phyloP scores from a whole-genome alignment of 30 jellyfish, hydroid and myxozoan genomes.

The Mastigias papua region DNA sequence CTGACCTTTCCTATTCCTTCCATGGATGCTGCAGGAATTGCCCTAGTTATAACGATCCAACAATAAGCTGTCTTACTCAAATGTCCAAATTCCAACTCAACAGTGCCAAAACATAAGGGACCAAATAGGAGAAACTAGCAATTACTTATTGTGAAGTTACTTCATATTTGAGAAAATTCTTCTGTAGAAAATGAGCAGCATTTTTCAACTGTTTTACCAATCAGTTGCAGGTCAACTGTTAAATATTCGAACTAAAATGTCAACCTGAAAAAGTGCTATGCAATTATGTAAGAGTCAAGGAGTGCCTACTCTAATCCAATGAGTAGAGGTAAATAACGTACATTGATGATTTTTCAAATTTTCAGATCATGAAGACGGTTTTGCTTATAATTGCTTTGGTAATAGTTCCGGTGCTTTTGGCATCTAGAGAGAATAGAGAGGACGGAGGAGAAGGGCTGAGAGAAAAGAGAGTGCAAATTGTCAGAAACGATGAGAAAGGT shows the following conservation, averaged over 20 bases:
- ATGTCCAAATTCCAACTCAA: not conserved
- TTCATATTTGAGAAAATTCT: not conserved
- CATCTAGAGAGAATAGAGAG: not conserved
- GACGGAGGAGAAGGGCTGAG: not conserved
- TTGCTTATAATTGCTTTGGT: not conserved
- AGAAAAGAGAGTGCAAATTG: not conserved
- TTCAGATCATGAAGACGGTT: not conserved
- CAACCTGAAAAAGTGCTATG: not conserved
- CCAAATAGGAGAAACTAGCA: not conserved
- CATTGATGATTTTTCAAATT: not conserved
- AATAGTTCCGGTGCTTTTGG: not conserved
- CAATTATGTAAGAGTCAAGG: not conserved
- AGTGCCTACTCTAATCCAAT: not conserved
- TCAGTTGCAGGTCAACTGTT: conserved; percentile 8
- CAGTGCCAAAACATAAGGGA: not conserved
- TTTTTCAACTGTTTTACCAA: not conserved
- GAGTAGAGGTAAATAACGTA: too few relatives aligned
- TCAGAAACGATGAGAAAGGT: not conserved
- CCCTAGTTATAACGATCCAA: not conserved
- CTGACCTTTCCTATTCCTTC: not conserved
- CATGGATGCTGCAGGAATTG: not conserved
- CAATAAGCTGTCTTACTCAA: not conserved
- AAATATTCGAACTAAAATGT: not conserved
- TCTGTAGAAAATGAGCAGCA: not conserved
- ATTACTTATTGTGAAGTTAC: not conserved